Conservation (phyloP, 2,113 vertebrate species). For the Etheostoma spectabile region DNA sequence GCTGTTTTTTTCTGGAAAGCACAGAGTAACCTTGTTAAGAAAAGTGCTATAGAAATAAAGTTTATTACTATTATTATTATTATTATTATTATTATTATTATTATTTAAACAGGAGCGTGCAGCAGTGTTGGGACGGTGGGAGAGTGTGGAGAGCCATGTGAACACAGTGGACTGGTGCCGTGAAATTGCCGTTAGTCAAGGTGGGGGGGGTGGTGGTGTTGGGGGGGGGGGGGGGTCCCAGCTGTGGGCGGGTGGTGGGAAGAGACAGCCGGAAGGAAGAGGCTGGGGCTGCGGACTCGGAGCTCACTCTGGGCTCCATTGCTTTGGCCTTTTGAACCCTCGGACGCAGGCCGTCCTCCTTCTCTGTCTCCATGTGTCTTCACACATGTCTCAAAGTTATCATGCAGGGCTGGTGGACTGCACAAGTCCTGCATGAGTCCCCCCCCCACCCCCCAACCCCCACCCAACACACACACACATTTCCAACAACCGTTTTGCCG, state of each 20-base stretch:
- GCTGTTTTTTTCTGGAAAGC: too few relatives aligned
- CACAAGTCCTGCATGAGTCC: too few relatives aligned
- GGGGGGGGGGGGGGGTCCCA: constrained; percentile 63
- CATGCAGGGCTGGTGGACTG: constrained; percentile 8
- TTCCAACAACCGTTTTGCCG: constrained; percentile 21
- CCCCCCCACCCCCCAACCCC: too few relatives aligned
- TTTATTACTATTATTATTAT: too few relatives aligned
- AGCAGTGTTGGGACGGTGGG: constrained; percentile 58
- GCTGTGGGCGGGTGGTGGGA: constrained; percentile 82
- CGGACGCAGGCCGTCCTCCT: constrained; percentile 20
- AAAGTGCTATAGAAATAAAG: too few relatives aligned
- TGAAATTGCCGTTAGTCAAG: constrained; percentile 84
- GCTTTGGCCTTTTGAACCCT: constrained; percentile 74
- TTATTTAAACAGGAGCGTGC: too few relatives aligned
- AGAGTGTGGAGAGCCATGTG: constrained; percentile 69
- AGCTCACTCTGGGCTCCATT: constrained; percentile 61
- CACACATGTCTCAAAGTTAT: constrained; percentile 61
- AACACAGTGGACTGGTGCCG: constrained; percentile 74
- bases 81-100: too few relatives aligned
- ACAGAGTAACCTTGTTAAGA: too few relatives aligned
- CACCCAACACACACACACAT: too few relatives aligned
- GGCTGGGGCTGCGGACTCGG: constrained; percentile 53
- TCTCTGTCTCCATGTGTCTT: constrained; percentile 34
- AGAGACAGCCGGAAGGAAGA: constrained; percentile 92
- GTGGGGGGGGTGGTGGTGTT: too few relatives aligned